phyloP scores from a whole-genome alignment of 2,888 invertebrate species.

The Trissonchulus latispiculum region DNA sequence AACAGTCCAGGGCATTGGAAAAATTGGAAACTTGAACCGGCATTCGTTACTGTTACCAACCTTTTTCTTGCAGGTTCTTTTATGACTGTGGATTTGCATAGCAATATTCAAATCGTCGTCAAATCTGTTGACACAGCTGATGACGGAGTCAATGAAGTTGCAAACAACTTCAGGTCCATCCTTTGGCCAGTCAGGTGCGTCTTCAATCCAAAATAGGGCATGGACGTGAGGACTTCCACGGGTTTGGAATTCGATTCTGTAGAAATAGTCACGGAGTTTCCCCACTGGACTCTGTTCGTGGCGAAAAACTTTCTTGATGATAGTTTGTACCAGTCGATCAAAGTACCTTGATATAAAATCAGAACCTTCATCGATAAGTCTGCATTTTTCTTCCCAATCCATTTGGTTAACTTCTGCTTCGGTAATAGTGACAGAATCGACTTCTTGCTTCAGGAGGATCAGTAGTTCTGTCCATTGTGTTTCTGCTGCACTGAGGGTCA shows the following conservation, averaged over 20 bases:
- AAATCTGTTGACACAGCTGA: background rate
- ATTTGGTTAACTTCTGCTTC: no score
- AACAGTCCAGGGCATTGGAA: background rate
- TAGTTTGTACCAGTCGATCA: no score
- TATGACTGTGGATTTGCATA: slow-evolving; percentile 11
- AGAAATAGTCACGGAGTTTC: background rate
- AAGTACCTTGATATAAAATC: no score
- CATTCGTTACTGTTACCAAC: no score
- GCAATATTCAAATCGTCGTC: background rate
- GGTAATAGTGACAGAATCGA: no score
- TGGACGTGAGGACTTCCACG: slow-evolving; percentile 11
- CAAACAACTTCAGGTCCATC: background rate
- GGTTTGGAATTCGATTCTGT: slow-evolving; percentile 8
- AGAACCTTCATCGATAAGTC: no score
- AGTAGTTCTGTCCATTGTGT: no score
- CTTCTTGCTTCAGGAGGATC: no score
- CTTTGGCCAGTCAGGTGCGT: background rate
- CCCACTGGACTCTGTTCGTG: slow-evolving; percentile 13
- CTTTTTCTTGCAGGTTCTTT: background rate
- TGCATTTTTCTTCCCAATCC: no score
- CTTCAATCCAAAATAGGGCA: slow-evolving; percentile 7
- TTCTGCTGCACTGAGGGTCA: no score
- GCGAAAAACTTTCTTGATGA: no score
- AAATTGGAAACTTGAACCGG: background rate
- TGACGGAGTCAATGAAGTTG: slow-evolving; percentile 9